Evolutionary conservation across 2,888 invertebrate species (phyloP).

Genomic region (Yponomeuta plumbellus): DNA sequence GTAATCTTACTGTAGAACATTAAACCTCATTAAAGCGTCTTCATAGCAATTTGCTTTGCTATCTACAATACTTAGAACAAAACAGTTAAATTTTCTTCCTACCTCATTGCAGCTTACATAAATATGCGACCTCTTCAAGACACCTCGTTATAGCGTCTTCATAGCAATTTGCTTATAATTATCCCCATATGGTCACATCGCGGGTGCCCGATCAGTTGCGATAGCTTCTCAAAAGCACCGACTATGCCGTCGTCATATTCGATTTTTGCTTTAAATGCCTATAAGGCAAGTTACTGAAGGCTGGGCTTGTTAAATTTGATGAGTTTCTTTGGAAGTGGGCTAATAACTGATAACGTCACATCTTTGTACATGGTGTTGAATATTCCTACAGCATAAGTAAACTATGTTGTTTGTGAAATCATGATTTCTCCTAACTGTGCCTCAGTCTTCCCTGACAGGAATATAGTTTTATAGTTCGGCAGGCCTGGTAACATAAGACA

Average conservation of each 20-base stretch:
- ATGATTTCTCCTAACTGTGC: no score
- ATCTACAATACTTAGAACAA: no score
- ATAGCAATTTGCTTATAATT: slow-evolving; percentile 63
- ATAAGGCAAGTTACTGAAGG: slow-evolving; percentile 4
- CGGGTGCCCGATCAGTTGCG: neutral
- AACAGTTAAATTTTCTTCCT: neutral
- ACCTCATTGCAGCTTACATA: neutral
- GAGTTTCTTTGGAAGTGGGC: neutral
- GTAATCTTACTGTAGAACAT: no score
- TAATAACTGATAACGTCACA: neutral
- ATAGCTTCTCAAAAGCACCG: slow-evolving; percentile 6
- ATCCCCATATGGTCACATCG: slow-evolving; percentile 47
- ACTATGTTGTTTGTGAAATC: no score
- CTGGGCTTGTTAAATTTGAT: slow-evolving; percentile 11
- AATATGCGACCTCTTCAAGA: slow-evolving; percentile 43
- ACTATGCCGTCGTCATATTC: neutral
- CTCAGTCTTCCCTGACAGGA: no score
- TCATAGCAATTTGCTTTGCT: no score
- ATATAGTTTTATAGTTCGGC: no score
- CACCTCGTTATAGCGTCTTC: slow-evolving; percentile 52
- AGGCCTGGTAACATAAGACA: no score
- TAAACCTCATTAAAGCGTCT: no score
- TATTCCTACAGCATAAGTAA: no score
- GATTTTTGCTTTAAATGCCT: slow-evolving; percentile 8
- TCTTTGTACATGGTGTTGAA: neutral